Percentiles rank a stretch among this genome's conserved stretches.
phyloP scores from a whole-genome alignment of 2,113 vertebrate species.

The Nothocercus julius region DNA sequence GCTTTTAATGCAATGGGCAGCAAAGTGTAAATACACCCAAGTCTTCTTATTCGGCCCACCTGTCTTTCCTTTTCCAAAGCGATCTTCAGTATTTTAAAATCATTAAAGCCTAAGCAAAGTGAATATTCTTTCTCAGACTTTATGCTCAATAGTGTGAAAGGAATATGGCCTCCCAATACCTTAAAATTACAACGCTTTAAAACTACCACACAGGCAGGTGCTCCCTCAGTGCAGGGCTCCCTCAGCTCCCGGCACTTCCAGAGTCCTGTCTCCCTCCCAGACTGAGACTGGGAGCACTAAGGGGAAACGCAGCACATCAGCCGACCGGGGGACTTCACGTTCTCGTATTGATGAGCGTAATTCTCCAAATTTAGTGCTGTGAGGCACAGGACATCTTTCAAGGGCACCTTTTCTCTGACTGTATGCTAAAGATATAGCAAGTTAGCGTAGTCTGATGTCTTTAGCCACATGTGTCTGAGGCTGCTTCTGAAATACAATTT shows the following conservation, averaged over 20 bases:
- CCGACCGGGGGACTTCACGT: neutral
- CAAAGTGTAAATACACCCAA: neutral
- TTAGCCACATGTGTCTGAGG: rapidly evolving
- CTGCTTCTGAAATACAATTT: neutral
- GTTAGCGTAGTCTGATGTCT: neutral
- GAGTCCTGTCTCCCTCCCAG: neutral
- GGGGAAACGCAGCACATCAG: neutral
- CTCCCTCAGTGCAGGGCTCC: rapidly evolving
- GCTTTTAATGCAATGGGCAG: neutral
- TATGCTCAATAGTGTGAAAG: neutral
- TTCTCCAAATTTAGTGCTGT: neutral
- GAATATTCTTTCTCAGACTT: neutral
- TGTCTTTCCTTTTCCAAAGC: neutral
- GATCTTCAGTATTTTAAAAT: neutral
- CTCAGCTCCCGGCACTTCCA: neutral
- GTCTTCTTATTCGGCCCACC: neutral
- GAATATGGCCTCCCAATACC: neutral
- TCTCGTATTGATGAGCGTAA: neutral
- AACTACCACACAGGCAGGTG: neutral
- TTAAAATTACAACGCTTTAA: neutral
- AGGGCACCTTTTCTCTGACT: neutral
- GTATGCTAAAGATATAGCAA: neutral
- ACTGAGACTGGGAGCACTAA: neutral
- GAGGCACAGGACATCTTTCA: neutral
- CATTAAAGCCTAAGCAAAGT: neutral